phyloP scores from a whole-genome alignment of 1,140 invertebrate species.

The Leptopilina clavipes region DNA sequence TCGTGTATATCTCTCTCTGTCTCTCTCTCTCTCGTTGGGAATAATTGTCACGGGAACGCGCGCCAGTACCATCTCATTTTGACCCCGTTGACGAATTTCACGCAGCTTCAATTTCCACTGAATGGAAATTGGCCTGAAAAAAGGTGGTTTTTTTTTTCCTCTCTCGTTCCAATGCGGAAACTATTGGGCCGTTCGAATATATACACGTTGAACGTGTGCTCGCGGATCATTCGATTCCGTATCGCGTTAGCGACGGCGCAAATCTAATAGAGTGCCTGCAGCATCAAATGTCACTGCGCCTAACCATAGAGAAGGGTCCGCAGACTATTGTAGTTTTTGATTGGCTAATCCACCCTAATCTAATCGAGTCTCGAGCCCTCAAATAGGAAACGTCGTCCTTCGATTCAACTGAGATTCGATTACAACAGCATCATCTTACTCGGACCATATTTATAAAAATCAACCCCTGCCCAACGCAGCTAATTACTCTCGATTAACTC shows the following conservation, averaged over 20 bases:
- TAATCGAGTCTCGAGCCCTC: constrained; percentile 65
- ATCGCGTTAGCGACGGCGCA: constrained; percentile 70
- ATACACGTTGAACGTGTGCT: constrained; percentile 56
- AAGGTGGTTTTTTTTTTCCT: constrained; percentile 38
- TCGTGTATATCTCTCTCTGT: no score
- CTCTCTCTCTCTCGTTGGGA: not conserved
- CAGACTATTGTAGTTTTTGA: constrained; percentile 72
- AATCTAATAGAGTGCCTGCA: constrained; percentile 72
- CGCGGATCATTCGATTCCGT: constrained; percentile 71
- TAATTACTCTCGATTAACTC: not conserved
- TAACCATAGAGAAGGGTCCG: constrained; percentile 54
- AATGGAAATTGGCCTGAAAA: constrained; percentile 42
- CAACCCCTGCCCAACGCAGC: not conserved
- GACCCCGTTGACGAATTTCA: constrained; percentile 32
- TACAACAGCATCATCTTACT: constrained; percentile 41
- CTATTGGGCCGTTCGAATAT: constrained; percentile 47
- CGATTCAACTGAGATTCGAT: constrained; percentile 54
- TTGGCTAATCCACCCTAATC: constrained; percentile 75
- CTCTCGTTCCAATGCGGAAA: constrained; percentile 43
- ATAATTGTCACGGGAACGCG: constrained; percentile 29
- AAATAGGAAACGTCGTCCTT: constrained; percentile 51
- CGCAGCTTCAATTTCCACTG: constrained; percentile 17
- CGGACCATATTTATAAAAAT: constrained; percentile 16
- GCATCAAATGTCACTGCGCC: constrained; percentile 72
- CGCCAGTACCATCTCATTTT: not conserved